Evolutionary conservation across 2,888 invertebrate species (phyloP).

Genomic region (Eueremaeus valkanovi): DNA sequence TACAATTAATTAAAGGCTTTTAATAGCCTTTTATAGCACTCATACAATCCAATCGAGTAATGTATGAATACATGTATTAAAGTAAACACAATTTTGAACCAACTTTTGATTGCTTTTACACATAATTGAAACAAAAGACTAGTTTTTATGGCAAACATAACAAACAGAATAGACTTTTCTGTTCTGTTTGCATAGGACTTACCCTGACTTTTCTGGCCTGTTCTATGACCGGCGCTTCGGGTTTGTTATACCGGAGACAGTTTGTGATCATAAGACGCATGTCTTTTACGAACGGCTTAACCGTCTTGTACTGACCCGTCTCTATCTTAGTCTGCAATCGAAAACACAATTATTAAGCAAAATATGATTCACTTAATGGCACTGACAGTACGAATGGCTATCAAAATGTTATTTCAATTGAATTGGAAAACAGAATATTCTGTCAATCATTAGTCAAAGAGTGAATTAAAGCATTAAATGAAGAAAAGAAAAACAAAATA

Average conservation of each 20-base stretch:
- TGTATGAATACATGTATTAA: too few species aligned
- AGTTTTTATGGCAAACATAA: background rate
- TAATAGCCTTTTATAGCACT: too few species aligned
- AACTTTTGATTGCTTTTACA: too few species aligned
- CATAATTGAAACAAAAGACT: background rate
- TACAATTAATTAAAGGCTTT: too few species aligned
- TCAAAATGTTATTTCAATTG: too few species aligned
- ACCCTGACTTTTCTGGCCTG: constrained; percentile 36
- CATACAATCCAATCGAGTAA: too few species aligned
- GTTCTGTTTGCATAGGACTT: background rate
- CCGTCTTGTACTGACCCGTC: constrained; percentile 35
- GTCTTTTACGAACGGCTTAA: constrained; percentile 34
- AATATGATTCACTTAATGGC: too few species aligned
- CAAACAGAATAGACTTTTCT: background rate
- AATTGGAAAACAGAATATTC: too few species aligned
- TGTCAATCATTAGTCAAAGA: too few species aligned
- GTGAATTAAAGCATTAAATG: too few species aligned
- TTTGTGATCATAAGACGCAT: constrained; percentile 40
- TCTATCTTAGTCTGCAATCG: constrained; percentile 34
- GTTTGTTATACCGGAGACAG: constrained; percentile 40
- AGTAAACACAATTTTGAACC: too few species aligned
- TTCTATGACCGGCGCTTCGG: constrained; percentile 39
- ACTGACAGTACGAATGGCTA: too few species aligned
- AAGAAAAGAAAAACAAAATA: background rate
- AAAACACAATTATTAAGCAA: background rate